phyloP scores from a whole-genome alignment of 1,140 invertebrate genomes.

The Sycophaga agraensis region DNA sequence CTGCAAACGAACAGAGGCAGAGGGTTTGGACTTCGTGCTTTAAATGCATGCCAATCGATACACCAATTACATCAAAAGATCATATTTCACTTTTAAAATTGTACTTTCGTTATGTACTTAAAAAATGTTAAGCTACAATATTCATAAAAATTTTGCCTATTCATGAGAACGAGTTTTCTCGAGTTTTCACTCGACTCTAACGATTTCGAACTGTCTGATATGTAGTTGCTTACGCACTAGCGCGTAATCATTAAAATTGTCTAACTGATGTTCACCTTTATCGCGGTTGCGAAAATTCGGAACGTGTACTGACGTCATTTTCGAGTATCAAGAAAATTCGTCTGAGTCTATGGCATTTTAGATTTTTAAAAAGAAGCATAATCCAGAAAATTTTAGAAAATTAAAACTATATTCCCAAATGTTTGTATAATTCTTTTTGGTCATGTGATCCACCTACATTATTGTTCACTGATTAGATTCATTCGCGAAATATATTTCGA shows the following conservation, averaged over 20 bases:
- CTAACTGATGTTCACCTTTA: conserved; percentile 24
- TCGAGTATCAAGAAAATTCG: conserved; percentile 20
- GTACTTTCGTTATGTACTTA: not conserved
- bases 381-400: conserved; percentile 13
- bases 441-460: conserved; percentile 22
- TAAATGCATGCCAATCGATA: conserved; percentile 4
- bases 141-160: conserved; percentile 7
- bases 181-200: conserved; percentile 21
- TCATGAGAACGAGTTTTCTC: conserved; percentile 26
- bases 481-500: not conserved
- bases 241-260: conserved; percentile 18
- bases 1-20: conserved; percentile 44
- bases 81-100: not conserved
- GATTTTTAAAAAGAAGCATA: conserved; percentile 7
- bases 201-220: conserved; percentile 27
- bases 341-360: conserved; percentile 27
- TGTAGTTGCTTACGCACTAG: conserved; percentile 19
- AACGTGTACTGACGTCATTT: conserved; percentile 9
- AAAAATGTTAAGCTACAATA: conserved; percentile 9
- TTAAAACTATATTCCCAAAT: conserved; percentile 12
- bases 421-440: conserved; percentile 1
- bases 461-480: not conserved
- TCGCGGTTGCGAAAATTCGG: not conserved
- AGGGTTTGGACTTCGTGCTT: conserved; percentile 42
- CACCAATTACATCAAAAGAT: not conserved